These are phyloP conservation scores for Sphaeramia orbicularis DNA, from an alignment of 2,797 vertebrate species.

Conservation along the genomic window DNA sequence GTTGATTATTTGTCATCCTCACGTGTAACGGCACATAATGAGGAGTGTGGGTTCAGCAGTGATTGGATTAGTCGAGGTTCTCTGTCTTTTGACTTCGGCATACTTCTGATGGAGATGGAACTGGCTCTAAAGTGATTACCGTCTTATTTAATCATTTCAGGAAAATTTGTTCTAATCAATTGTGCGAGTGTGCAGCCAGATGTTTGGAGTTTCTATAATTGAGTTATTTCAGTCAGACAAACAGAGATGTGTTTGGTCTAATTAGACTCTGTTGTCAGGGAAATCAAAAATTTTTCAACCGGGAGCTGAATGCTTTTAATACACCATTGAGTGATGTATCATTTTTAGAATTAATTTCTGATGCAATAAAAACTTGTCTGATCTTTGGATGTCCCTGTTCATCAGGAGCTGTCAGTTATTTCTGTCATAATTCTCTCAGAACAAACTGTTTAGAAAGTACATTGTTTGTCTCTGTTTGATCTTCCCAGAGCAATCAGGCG, in stretches of 20 bases:
- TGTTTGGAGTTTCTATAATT: constrained; percentile 85
- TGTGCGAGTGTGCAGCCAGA: constrained; percentile 81
- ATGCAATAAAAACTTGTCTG: constrained; percentile 78
- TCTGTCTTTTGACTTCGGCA: constrained; percentile 59
- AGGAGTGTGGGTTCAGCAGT: constrained; percentile 54
- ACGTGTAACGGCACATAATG: constrained; percentile 45
- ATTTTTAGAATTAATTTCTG: constrained; percentile 82
- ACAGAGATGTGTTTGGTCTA: constrained; percentile 79
- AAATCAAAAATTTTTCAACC: constrained; percentile 76
- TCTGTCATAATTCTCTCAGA: constrained; percentile 77
- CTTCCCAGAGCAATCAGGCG: constrained; percentile 66
- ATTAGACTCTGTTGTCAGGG: constrained; percentile 78
- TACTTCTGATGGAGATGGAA: constrained; percentile 61
- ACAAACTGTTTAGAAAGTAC: constrained; percentile 79
- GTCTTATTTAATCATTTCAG: constrained; percentile 82
- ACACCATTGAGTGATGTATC: constrained; percentile 75
- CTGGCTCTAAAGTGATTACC: constrained; percentile 78
- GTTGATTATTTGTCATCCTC: constrained; percentile 60
- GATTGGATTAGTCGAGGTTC: constrained; percentile 68
- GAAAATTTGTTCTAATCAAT: constrained; percentile 78
- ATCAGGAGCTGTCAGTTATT: constrained; percentile 80
- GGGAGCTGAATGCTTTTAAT: constrained; percentile 74
- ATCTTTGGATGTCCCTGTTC: constrained; percentile 80
- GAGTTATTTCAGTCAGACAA: constrained; percentile 86
- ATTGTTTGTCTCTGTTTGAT: constrained; percentile 77